Evolutionary conservation across 2,888 invertebrate species (phyloP).

Genomic region (Octodonta nipae): DNA sequence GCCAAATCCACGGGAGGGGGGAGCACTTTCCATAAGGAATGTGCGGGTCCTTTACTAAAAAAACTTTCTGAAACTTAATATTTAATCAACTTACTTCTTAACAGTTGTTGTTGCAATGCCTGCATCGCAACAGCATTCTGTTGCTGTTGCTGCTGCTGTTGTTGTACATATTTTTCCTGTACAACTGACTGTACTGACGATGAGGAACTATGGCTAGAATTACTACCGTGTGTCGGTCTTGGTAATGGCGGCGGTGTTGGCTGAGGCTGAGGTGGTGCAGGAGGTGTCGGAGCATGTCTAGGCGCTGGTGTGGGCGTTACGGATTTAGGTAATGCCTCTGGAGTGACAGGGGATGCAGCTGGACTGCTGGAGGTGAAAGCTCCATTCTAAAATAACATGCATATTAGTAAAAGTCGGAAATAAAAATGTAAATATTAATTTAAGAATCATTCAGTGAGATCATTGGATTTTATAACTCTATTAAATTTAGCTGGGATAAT

Average conservation of each 20-base stretch:
- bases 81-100: constrained; percentile 48
- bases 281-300: constrained; percentile 39
- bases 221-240: constrained; percentile 24
- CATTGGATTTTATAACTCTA: too few relatives aligned
- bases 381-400: constrained; percentile 29
- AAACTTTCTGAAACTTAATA: too few relatives aligned
- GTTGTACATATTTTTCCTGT: constrained; percentile 12
- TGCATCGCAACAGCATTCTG: constrained; percentile 62
- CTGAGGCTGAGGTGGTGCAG: constrained; percentile 38
- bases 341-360: constrained; percentile 43
- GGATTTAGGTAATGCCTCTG: constrained; percentile 39
- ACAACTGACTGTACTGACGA: constrained; percentile 1
- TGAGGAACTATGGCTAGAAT: not conserved
- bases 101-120: constrained; percentile 69
- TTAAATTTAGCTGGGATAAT: too few relatives aligned
- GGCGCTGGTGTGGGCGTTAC: constrained; percentile 40
- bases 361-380: constrained; percentile 35
- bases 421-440: too few relatives aligned
- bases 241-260: constrained; percentile 41
- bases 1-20: too few relatives aligned
- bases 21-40: too few relatives aligned
- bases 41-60: too few relatives aligned
- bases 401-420: too few relatives aligned
- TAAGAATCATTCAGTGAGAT: too few relatives aligned
- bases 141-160: constrained; percentile 28